Evolutionary conservation across 2,113 vertebrate genomes (phyloP), one percentile per base, ranked within the genome.

Genomic region (Gasterosteus aculeatus): DNA sequence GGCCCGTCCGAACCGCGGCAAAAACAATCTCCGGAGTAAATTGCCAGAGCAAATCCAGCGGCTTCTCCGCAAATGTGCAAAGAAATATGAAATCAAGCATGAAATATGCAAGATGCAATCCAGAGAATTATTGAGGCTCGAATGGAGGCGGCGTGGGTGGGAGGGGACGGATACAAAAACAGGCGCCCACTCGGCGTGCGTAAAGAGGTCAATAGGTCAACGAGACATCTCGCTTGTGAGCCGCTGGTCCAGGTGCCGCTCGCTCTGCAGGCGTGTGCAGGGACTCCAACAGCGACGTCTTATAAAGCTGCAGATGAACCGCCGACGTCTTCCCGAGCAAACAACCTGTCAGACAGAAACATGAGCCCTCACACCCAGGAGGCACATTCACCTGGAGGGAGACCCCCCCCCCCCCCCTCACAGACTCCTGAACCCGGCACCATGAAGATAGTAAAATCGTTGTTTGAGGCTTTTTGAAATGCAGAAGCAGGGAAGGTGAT

Each of bases 81-180:
- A 87, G 86, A 81, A 85, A 87, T 51, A 47, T 72, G 80, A 88
- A 91, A 88, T 84, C 84, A 87, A 82, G 88, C 77, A 53, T 91
- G 88, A 90, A 90, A 93, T 89, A 79, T 75, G 74, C 54, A 58
- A 67, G 84, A 79, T 46, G 65, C 80, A 87, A 77, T 81, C 58
- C 59, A 38, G 70, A 81, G 82, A 85, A 85, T 87, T 79, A 81
- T 61, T 75, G 83, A 76, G 80, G 64, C 72, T 79, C 38, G 83
- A 85, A 86, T 75, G 87, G 84, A 84, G 84, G 83, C 69, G 71
- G 65, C 10, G n/a, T 12, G 51, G 26, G 33, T 33, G 38, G 22
- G 49, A 7, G 4, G 58, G 42, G 15, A 0, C 19, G 70, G 68
- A 74, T 58, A 46, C 76, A 33, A 67, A 77, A 82, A 62, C 62